A percentile compares a stretch with the other conserved stretches of the same genome.
Conservation (phyloP, 2,113 vertebrate genomes). For the Eulacestoma nigropectus region DNA sequence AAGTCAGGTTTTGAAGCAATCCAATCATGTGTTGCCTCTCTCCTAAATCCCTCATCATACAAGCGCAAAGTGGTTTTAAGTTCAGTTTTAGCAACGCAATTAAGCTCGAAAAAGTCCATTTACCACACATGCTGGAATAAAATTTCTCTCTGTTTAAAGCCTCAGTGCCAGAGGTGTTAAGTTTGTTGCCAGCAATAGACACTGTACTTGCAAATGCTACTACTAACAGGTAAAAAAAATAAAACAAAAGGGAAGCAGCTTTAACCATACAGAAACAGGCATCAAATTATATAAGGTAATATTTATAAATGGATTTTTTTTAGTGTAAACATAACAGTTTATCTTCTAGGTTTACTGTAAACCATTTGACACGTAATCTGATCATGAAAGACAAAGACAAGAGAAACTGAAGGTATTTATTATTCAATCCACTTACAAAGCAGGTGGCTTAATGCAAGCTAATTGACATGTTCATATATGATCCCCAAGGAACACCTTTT, state of each 20-base stretch:
- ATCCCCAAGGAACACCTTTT: constrained; percentile 72
- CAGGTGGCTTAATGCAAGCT: constrained; percentile 78
- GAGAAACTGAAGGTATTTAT: constrained; percentile 77
- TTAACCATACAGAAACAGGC: constrained; percentile 43
- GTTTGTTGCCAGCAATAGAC: constrained; percentile 10
- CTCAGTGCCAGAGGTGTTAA: not conserved
- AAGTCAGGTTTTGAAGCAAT: not conserved
- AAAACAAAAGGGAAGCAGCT: not conserved
- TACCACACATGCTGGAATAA: not conserved
- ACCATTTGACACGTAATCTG: constrained; percentile 41
- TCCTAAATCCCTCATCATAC: not conserved
- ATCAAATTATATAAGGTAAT: not conserved
- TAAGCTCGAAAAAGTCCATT: not conserved
- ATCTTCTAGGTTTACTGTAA: constrained; percentile 45
- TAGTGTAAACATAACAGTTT: constrained; percentile 44
- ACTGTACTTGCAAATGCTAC: constrained; percentile 16
- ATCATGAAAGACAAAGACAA: constrained; percentile 72
- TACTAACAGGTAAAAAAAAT: not conserved
- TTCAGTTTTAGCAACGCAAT: constrained; percentile 6
- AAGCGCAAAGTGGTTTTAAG: constrained; percentile 9
- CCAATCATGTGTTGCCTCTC: not conserved
- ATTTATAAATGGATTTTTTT: constrained; percentile 27
- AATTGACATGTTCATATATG: constrained; percentile 69
- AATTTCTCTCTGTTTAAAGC: not conserved
- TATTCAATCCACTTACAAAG: constrained; percentile 77